phyloP scores from a whole-genome alignment of 2,113 vertebrate genomes.

The Hyperoodon ampullatus region DNA sequence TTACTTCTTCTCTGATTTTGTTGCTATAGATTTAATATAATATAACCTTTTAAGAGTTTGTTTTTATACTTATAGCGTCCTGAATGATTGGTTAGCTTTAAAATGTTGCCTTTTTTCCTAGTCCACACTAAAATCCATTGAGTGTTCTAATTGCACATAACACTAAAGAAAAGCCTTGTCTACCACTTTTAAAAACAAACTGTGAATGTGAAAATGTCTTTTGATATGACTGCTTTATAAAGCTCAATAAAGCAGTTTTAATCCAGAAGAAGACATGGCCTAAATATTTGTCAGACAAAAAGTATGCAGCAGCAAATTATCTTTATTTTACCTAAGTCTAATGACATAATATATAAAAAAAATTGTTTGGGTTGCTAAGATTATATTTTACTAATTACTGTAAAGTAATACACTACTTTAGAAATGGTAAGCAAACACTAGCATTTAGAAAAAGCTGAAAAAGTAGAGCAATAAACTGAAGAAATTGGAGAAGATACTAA shows the following conservation, averaged over 20 bases:
- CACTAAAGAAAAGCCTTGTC: constrained; percentile 58
- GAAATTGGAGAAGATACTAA: constrained; percentile 78
- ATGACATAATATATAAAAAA: constrained; percentile 53
- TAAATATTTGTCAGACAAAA: constrained; percentile 40
- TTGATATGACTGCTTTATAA: constrained; percentile 53
- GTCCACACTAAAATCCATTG: constrained; percentile 64
- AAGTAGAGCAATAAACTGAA: constrained; percentile 80
- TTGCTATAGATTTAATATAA: constrained; percentile 33
- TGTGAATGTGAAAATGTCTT: constrained; percentile 60
- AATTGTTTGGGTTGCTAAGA: constrained; percentile 60
- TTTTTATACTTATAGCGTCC: constrained; percentile 47
- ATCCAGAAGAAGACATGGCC: constrained; percentile 48
- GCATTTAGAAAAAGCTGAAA: constrained; percentile 83
- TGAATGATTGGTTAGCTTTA: constrained; percentile 60
- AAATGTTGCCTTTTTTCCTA: constrained; percentile 65
- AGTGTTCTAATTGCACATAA: constrained; percentile 58
- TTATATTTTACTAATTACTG: constrained; percentile 70
- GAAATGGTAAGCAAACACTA: constrained; percentile 66
- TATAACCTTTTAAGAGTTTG: constrained; percentile 58
- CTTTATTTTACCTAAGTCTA: constrained; percentile 65
- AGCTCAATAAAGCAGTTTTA: constrained; percentile 65
- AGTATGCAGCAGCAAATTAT: constrained; percentile 43
- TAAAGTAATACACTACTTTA: constrained; percentile 44
- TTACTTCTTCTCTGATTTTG: constrained; percentile 8
- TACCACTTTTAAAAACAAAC: constrained; percentile 76